Evolutionary conservation across 2,113 vertebrate species (phyloP).

Genomic region (Bos taurus): ARS-UCD2.0 NC_037337.1:29740501-29741000

Average conservation of each 20-base stretch:
- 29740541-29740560: constrained; percentile 73
- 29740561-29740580: constrained; percentile 74
- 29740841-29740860: constrained; percentile 85
- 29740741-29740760: constrained; percentile 68
- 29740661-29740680: constrained; percentile 70
- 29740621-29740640: constrained; percentile 64
- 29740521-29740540: constrained; percentile 50
- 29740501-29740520: not conserved
- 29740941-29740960: constrained; percentile 70
- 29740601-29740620: constrained; percentile 73
- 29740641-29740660: constrained; percentile 75
- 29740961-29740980: constrained; percentile 72
- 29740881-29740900: constrained; percentile 88
- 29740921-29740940: constrained; percentile 68
- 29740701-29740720: constrained; percentile 63
- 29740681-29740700: constrained; percentile 49
- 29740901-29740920: constrained; percentile 81
- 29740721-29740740: constrained; percentile 48
- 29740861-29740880: constrained; percentile 86
- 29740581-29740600: constrained; percentile 75
- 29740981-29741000: constrained; percentile 56
- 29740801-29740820: constrained; percentile 86
- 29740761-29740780: constrained; percentile 83
- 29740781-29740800: constrained; percentile 86
- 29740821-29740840: constrained; percentile 87